A percentile compares a stretch with the other conserved stretches of the same genome.
phyloP scores from a whole-genome alignment of 2,888 invertebrate species.

The Eretmocerus hayati region DNA sequence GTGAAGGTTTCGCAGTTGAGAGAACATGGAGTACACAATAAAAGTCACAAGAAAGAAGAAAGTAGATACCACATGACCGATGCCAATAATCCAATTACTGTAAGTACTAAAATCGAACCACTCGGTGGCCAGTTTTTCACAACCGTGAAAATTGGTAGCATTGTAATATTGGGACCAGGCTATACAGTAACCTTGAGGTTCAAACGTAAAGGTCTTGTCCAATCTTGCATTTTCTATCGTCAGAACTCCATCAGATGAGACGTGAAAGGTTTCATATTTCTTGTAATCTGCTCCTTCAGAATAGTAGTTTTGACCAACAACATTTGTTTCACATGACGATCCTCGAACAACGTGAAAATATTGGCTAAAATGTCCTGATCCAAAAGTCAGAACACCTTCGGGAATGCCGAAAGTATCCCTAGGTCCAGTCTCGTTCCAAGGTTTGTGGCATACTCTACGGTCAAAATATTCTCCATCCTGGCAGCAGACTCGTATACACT shows the following conservation, averaged over 20 bases:
- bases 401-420: not conserved
- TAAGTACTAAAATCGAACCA: no score
- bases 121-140: no score
- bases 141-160: not conserved
- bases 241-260: not conserved
- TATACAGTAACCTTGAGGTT: slow-evolving; percentile 8
- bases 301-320: no score
- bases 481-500: slow-evolving; percentile 13
- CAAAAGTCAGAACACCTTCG: not conserved
- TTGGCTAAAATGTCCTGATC: no score
- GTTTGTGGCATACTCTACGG: not conserved
- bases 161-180: not conserved
- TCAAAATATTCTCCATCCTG: not conserved
- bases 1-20: slow-evolving; percentile 36
- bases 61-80: slow-evolving; percentile 24
- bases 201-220: not conserved
- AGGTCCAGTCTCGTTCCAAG: not conserved
- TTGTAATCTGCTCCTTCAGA: no score
- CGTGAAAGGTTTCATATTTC: no score
- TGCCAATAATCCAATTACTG: not conserved
- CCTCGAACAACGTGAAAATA: no score
- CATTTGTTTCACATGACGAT: no score
- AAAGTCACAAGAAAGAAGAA: slow-evolving; percentile 34
- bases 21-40: slow-evolving; percentile 34
- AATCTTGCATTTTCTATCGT: not conserved